Evolutionary conservation across 2,797 vertebrate species (phyloP).

Genomic region (Hydrolagus colliei): DNA sequence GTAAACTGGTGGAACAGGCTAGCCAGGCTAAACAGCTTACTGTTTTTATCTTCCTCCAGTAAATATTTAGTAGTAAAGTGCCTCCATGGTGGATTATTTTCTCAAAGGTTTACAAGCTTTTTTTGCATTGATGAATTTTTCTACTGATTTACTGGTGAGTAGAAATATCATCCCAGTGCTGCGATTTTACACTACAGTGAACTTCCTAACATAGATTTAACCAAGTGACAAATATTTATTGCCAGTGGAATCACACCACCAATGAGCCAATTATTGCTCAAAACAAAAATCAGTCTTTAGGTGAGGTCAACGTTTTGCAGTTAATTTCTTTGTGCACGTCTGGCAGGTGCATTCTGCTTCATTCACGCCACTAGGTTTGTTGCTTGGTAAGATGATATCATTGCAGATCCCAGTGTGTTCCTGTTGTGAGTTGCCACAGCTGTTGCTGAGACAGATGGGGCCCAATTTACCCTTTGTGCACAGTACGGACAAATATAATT

Average conservation of each 20-base stretch:
- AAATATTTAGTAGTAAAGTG: too few relatives aligned
- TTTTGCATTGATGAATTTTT: too few relatives aligned
- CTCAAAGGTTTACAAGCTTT: too few relatives aligned
- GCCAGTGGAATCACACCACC: background rate
- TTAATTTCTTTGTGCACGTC: background rate
- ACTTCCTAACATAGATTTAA: background rate
- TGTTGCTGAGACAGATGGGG: background rate
- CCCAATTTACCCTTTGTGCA: background rate
- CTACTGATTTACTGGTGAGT: too few relatives aligned
- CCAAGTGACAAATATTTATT: background rate
- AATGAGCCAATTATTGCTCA: background rate
- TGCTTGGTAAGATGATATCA: constrained; percentile 8
- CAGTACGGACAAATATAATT: background rate
- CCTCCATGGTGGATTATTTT: too few relatives aligned
- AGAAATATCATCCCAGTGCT: too few relatives aligned
- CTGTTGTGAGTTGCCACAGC: background rate
- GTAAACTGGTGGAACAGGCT: too few relatives aligned
- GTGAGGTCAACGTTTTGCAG: background rate
- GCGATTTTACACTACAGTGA: too few relatives aligned
- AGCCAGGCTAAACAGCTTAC: too few relatives aligned
- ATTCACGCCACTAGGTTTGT: background rate
- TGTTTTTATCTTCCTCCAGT: too few relatives aligned
- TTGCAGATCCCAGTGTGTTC: background rate
- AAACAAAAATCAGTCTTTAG: background rate
- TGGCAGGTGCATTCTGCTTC: background rate